These are phyloP conservation scores for Drosophila neonasuta DNA, from an alignment of 2,888 invertebrate species.

Conservation along the genomic window DNA sequence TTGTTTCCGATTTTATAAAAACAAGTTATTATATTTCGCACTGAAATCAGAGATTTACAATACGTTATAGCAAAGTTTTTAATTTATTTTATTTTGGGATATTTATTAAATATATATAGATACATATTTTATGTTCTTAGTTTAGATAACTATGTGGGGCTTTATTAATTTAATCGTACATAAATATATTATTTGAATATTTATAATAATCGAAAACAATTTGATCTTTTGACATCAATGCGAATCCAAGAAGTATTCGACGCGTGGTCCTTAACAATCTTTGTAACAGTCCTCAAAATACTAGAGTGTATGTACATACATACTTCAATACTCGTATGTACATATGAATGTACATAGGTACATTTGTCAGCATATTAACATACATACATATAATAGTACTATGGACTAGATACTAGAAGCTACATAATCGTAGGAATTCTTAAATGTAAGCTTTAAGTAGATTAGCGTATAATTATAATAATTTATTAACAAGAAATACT, in stretches of 20 bases:
- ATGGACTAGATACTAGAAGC: conserved; percentile 56
- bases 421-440: conserved; percentile 27
- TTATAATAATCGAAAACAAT: conserved; percentile 27
- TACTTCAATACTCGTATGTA: conserved; percentile 11
- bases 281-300: conserved; percentile 51
- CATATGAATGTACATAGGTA: conserved; percentile 12
- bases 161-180: conserved; percentile 26
- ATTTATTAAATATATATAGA: conserved; percentile 30
- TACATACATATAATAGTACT: conserved; percentile 20
- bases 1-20: no score
- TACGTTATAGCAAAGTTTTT: background rate
- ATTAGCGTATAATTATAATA: conserved; percentile 24
- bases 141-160: conserved; percentile 29
- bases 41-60: background rate
- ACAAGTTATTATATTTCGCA: background rate
- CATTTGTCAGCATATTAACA: conserved; percentile 4
- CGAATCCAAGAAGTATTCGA: conserved; percentile 39
- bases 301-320: conserved; percentile 19
- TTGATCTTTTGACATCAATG: conserved; percentile 32
- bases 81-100: conserved; percentile 14
- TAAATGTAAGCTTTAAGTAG: conserved; percentile 17
- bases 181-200: conserved; percentile 37
- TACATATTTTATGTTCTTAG: conserved; percentile 23
- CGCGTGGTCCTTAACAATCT: conserved; percentile 45
- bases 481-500: conserved; percentile 51